Evolutionary conservation across 2,113 vertebrate genomes (phyloP).

Genomic region (Solenodon paradoxus): DNA sequence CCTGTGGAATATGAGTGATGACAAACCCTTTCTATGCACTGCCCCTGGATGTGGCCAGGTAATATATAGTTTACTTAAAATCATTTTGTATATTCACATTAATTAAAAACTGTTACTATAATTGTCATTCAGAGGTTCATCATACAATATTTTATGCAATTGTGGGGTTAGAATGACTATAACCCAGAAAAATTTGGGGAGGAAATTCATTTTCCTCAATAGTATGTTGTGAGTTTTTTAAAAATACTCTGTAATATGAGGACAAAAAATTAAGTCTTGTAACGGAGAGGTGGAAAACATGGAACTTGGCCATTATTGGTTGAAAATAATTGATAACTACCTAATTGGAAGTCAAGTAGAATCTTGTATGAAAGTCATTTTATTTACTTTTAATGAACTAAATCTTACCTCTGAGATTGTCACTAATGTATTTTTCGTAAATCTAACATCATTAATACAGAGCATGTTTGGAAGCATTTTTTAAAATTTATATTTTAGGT

Average conservation of each 20-base stretch:
- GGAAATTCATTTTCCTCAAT: constrained; percentile 32
- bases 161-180: constrained; percentile 36
- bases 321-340: constrained; percentile 46
- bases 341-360: constrained; percentile 28
- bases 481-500: constrained; percentile 28
- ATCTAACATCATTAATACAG: constrained; percentile 42
- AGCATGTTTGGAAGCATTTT: constrained; percentile 40
- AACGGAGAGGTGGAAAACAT: not conserved
- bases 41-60: constrained; percentile 99
- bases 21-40: constrained; percentile 99
- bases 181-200: constrained; percentile 8
- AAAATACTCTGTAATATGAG: not conserved
- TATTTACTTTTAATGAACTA: constrained; percentile 31
- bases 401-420: not conserved
- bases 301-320: not conserved
- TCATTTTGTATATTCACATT: constrained; percentile 41
- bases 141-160: not conserved
- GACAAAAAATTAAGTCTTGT: not conserved
- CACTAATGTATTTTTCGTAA: constrained; percentile 53
- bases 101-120: constrained; percentile 9
- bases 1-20: constrained; percentile 99
- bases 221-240: constrained; percentile 8
- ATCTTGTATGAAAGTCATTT: constrained; percentile 44
- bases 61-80: constrained; percentile 67
- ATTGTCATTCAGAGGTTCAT: constrained; percentile 30